phyloP scores from a whole-genome alignment of 2,113 vertebrate genomes.

The Perccottus glenii region DNA sequence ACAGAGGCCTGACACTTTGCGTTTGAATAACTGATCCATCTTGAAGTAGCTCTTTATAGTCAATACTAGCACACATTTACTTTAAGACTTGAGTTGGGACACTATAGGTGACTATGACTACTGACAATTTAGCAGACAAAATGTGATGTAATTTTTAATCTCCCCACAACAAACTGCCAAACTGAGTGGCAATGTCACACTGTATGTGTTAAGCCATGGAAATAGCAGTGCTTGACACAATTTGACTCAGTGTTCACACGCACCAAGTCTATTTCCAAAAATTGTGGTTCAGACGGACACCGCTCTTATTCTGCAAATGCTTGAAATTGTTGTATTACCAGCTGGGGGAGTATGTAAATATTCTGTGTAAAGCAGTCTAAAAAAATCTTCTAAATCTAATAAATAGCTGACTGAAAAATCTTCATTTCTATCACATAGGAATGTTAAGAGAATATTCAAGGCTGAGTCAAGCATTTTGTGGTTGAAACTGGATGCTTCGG shows the following conservation, averaged over 20 bases:
- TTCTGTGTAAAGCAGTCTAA: background rate
- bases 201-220: conserved; percentile 5
- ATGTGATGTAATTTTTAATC: conserved; percentile 1
- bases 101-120: background rate
- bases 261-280: conserved; percentile 5
- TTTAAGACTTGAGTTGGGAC: background rate
- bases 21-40: conserved; percentile 9
- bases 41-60: background rate
- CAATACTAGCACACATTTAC: background rate
- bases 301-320: background rate
- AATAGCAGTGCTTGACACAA: conserved; percentile 3
- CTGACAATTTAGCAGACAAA: background rate
- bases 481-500: background rate
- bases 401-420: background rate
- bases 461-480: background rate
- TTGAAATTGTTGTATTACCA: background rate
- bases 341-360: background rate
- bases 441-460: background rate
- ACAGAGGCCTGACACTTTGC: conserved; percentile 2
- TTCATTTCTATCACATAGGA: background rate
- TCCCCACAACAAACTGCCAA: background rate
- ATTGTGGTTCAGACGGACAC: background rate
- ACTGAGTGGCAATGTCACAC: background rate
- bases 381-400: background rate
- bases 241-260: conserved; percentile 7